Percentiles rank a stretch among this genome's conserved stretches.
These are phyloP conservation scores for Vulpes lagopus DNA, from an alignment of 2,113 vertebrate species.

Conservation along the genomic window DNA sequence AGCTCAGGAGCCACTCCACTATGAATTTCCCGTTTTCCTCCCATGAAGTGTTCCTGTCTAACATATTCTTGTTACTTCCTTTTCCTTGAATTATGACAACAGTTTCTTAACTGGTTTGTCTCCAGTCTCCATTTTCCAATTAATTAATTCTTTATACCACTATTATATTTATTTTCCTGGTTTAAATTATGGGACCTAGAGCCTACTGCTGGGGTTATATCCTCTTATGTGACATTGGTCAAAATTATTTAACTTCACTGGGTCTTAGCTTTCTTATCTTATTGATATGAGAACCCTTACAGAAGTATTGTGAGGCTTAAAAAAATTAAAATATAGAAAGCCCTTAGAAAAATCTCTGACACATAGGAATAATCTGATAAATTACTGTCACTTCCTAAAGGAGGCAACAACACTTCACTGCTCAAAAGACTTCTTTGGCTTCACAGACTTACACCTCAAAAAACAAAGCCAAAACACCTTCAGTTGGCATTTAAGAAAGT, in stretches of 20 bases:
- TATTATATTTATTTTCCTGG: conserved; percentile 33
- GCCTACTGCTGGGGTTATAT: background rate
- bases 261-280: conserved; percentile 29
- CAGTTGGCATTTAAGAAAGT: background rate
- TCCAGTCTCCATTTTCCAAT: conserved; percentile 20
- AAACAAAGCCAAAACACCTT: conserved; percentile 7
- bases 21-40: background rate
- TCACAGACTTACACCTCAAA: background rate
- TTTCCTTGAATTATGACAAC: conserved; percentile 34
- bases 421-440: background rate
- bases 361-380: background rate
- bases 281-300: background rate
- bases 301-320: background rate
- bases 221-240: background rate
- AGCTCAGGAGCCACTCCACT: conserved; percentile 3
- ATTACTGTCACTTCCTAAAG: background rate
- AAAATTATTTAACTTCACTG: conserved; percentile 47
- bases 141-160: conserved; percentile 30
- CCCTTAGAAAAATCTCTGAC: background rate
- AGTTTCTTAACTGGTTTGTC: background rate
- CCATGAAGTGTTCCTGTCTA: conserved; percentile 9
- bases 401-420: background rate
- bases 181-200: conserved; percentile 1
- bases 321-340: background rate
- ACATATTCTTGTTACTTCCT: background rate